Percentiles rank a stretch among this genome's conserved stretches.
These are phyloP conservation scores for Hipposideros larvatus DNA, from an alignment of 2,797 vertebrate species.

Conservation along the genomic window DNA sequence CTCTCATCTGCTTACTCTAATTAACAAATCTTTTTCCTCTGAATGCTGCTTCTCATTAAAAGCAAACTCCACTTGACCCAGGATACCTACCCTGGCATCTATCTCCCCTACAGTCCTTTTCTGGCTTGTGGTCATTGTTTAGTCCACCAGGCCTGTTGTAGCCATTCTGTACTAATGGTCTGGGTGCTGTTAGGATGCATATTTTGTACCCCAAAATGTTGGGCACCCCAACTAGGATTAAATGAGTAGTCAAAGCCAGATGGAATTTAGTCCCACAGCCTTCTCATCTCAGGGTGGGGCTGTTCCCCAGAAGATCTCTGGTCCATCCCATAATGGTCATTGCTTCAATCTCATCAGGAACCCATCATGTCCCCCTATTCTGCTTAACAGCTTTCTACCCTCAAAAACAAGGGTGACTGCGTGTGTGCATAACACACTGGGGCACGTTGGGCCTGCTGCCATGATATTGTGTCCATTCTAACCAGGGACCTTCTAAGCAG, in stretches of 20 bases:
- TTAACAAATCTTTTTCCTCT: background rate
- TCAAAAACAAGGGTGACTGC: background rate
- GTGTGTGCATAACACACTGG: background rate
- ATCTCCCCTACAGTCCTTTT: background rate
- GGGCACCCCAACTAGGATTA: background rate
- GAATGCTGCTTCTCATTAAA: background rate
- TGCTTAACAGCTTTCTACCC: background rate
- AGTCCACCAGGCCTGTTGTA: background rate
- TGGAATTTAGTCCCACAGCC: background rate
- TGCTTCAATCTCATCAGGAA: background rate
- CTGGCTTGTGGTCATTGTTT: background rate
- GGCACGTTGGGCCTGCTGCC: background rate
- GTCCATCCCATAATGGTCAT: background rate
- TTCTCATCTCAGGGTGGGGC: background rate
- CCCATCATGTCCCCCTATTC: background rate
- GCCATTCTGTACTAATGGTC: background rate
- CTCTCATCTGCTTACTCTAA: background rate
- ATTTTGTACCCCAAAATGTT: background rate
- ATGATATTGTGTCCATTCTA: background rate
- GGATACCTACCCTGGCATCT: background rate
- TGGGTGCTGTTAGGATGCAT: background rate
- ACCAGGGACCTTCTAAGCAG: background rate
- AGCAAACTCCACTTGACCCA: background rate
- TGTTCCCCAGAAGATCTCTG: background rate
- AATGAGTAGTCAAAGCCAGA: background rate